These are phyloP conservation scores for Adrianichthys oophorus DNA, from an alignment of 2,797 vertebrate species.

Conservation along the genomic window DNA sequence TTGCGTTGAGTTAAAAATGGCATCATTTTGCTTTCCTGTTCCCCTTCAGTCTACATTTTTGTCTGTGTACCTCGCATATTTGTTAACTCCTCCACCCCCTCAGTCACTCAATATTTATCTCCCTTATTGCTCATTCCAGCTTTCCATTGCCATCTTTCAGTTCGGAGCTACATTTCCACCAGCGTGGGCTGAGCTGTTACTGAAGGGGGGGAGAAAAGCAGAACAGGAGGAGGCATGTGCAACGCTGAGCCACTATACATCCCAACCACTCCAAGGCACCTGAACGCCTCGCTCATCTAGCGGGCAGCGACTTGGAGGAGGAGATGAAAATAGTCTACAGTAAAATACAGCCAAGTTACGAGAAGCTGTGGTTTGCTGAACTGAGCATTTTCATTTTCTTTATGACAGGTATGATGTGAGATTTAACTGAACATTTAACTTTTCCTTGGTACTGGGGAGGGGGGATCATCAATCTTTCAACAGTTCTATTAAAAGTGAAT, in stretches of 20 bases:
- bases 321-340: conserved; percentile 41
- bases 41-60: conserved; percentile 36
- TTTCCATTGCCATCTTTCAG: conserved; percentile 21
- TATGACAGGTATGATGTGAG: conserved; percentile 18
- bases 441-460: too few relatives aligned
- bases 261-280: conserved; percentile 35
- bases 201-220: conserved; percentile 18
- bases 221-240: conserved; percentile 38
- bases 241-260: conserved; percentile 26
- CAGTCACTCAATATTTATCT: conserved; percentile 50
- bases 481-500: too few relatives aligned
- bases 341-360: conserved; percentile 25
- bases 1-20: conserved; percentile 16
- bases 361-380: conserved; percentile 12
- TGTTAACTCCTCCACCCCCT: conserved; percentile 44
- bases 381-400: too few relatives aligned
- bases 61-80: conserved; percentile 45
- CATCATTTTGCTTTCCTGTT: conserved; percentile 22
- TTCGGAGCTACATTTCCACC: conserved; percentile 21
- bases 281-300: conserved; percentile 44
- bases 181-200: conserved; percentile 43
- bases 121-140: conserved; percentile 32
- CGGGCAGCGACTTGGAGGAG: conserved; percentile 29
- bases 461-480: too few relatives aligned
- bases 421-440: conserved; percentile 9